A percentile compares a stretch with the other conserved stretches of the same genome.
Evolutionary conservation across 2,888 invertebrate species (phyloP).

Genomic region (Shargacucullia verbasci): DNA sequence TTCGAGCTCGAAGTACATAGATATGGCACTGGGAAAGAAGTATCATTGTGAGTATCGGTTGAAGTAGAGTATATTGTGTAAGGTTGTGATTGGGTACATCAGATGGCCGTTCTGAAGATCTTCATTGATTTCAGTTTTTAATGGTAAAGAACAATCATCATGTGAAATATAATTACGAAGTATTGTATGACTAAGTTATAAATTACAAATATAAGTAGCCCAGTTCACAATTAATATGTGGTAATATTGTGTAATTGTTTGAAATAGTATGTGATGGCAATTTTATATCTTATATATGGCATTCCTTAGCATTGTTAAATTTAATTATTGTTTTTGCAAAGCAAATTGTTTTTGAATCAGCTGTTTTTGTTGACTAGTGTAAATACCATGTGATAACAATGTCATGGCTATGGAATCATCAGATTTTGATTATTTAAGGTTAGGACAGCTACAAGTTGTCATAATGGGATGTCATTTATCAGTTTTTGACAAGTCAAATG

Average conservation of each 20-base stretch:
- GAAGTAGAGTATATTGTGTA: conserved; percentile 4
- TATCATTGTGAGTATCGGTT: conserved; percentile 10
- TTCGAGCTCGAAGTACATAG: conserved; percentile 99
- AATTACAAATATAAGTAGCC: too few relatives aligned
- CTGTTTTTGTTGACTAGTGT: too few relatives aligned
- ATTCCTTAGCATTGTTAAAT: too few relatives aligned
- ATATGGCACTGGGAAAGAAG: conserved; percentile 94
- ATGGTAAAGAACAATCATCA: conserved; percentile 90
- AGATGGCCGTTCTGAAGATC: conserved; percentile 90
- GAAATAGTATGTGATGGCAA: too few relatives aligned
- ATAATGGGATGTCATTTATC: background rate
- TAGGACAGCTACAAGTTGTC: too few relatives aligned
- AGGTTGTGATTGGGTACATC: conserved; percentile 57
- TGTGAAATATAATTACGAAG: conserved; percentile 24
- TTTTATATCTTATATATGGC: too few relatives aligned
- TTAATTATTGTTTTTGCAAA: too few relatives aligned
- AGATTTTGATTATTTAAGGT: too few relatives aligned
- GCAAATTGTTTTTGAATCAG: background rate
- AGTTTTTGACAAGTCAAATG: background rate
- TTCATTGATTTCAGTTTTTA: conserved; percentile 78
- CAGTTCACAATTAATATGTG: too few relatives aligned
- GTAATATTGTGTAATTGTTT: too few relatives aligned
- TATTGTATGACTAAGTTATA: background rate
- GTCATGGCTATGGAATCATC: too few relatives aligned
- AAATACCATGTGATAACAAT: too few relatives aligned